These are phyloP conservation scores for Hemicrepidius hirtus DNA, from an alignment of 2,888 invertebrate species.

Conservation along the genomic window DNA sequence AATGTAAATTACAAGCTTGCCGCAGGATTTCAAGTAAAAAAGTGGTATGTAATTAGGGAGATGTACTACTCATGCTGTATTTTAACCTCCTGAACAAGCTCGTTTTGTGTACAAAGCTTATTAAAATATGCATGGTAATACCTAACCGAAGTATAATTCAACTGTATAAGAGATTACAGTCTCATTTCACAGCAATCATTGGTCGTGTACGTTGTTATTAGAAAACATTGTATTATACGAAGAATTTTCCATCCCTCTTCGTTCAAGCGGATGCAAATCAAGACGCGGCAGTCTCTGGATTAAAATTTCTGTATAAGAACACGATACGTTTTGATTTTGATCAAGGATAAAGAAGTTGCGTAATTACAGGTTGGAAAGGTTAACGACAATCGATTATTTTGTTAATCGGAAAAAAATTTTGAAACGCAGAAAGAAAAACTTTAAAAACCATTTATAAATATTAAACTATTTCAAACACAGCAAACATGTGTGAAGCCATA, in stretches of 20 bases:
- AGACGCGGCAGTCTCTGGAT: slow-evolving; percentile 1
- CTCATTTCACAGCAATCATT: slow-evolving; percentile 64
- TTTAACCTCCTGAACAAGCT: slow-evolving; percentile 32
- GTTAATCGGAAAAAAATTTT: neutral
- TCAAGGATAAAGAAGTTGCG: neutral
- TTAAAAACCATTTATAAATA: slow-evolving; percentile 48
- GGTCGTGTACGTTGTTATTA: slow-evolving; percentile 47
- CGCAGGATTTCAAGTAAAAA: slow-evolving; percentile 32
- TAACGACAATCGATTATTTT: slow-evolving; percentile 9
- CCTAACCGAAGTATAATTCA: slow-evolving; percentile 68
- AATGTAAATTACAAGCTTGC: slow-evolving; percentile 11
- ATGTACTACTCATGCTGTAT: slow-evolving; percentile 30
- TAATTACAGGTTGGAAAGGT: no score
- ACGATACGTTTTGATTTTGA: neutral
- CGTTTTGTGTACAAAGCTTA: slow-evolving; percentile 55
- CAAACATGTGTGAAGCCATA: slow-evolving; percentile 59
- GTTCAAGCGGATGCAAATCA: slow-evolving; percentile 5
- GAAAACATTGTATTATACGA: slow-evolving; percentile 16
- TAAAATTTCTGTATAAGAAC: neutral
- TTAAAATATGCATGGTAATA: slow-evolving; percentile 66
- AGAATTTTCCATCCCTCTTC: slow-evolving; percentile 25
- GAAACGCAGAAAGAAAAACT: neutral
- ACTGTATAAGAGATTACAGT: slow-evolving; percentile 66
- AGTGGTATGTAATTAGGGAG: slow-evolving; percentile 34
- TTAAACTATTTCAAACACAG: slow-evolving; percentile 48